Conservation (phyloP, 2,113 vertebrate species). For the Alosa alosa region DNA sequence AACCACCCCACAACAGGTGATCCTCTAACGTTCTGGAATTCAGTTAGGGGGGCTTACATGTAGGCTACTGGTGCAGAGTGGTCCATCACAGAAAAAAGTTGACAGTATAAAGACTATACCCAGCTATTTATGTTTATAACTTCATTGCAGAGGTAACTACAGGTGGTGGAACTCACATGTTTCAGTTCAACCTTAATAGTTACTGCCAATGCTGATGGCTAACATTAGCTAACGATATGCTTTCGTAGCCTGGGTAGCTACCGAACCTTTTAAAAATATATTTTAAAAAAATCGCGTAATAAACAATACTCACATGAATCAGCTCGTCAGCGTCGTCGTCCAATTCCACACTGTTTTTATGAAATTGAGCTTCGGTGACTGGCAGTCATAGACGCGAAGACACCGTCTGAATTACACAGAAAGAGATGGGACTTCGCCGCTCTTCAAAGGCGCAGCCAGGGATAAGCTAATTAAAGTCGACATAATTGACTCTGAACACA, state of each 20-base stretch:
- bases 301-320: conserved; percentile 70
- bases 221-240: conserved; percentile 1
- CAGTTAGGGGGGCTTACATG: neutral
- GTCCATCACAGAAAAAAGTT: neutral
- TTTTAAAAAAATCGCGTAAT: neutral
- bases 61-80: neutral
- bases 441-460: conserved; percentile 34
- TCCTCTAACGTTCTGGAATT: neutral
- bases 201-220: neutral
- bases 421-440: conserved; percentile 28
- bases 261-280: neutral
- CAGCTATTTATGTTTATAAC: neutral
- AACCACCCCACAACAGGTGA: conserved; percentile 5
- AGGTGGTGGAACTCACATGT: conserved; percentile 28
- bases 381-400: conserved; percentile 42
- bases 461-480: conserved; percentile 22
- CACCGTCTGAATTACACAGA: conserved; percentile 33
- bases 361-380: conserved; percentile 39
- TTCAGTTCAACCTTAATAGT: conserved; percentile 23
- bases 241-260: neutral
- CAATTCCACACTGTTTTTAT: conserved; percentile 40
- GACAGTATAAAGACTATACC: neutral
- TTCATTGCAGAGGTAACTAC: neutral
- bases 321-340: conserved; percentile 55
- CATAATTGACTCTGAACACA: conserved; percentile 35